These are phyloP conservation scores for Procambarus virginalis DNA, from an alignment of 1,140 invertebrate species.

Conservation along the genomic window DNA sequence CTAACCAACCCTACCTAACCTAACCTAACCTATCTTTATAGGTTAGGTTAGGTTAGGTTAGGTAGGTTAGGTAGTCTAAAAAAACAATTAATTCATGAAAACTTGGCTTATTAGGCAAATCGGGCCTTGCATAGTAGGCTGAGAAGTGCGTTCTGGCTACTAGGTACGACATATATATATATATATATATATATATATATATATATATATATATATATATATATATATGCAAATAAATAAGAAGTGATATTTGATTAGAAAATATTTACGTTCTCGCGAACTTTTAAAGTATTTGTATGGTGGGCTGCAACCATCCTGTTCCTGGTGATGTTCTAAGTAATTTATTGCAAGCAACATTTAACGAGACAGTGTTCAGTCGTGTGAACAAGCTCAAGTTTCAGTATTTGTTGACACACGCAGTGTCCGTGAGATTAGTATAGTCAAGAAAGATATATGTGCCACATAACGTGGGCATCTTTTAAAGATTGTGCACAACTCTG, in stretches of 20 bases:
- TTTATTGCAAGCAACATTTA: neutral
- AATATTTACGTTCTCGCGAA: neutral
- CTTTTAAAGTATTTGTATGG: neutral
- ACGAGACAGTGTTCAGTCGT: neutral
- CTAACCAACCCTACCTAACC: too few relatives aligned
- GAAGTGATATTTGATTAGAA: constrained; percentile 26
- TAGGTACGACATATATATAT: too few relatives aligned
- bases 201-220: neutral
- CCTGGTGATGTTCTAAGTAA: neutral
- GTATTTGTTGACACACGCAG: neutral
- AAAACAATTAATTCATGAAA: too few relatives aligned
- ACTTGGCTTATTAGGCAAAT: too few relatives aligned
- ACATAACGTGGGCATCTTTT: neutral
- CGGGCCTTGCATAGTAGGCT: too few relatives aligned
- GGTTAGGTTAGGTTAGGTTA: too few relatives aligned
- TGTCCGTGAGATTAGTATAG: neutral
- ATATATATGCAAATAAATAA: neutral
- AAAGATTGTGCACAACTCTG: neutral
- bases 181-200: constrained; percentile 5
- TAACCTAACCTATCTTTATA: too few relatives aligned
- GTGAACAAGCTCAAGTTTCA: neutral
- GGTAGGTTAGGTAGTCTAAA: too few relatives aligned
- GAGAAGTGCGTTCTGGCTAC: too few relatives aligned
- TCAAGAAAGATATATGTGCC: neutral
- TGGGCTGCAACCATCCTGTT: neutral